Evolutionary conservation across 2,113 vertebrate genomes (phyloP).

Genomic region (Narcine bancroftii): DNA sequence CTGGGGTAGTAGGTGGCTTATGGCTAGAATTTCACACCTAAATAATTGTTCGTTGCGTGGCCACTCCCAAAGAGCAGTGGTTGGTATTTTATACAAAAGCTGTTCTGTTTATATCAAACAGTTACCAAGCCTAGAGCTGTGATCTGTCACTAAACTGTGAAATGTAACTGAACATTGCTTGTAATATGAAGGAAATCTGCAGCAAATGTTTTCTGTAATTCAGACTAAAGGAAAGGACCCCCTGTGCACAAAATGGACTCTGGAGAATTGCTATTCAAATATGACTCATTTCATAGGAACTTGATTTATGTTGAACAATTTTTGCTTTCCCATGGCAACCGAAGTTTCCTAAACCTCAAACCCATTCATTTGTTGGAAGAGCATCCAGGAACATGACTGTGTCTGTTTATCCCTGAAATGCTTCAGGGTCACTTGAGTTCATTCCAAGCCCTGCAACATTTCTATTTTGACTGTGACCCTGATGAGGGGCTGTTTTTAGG

Average conservation of each 20-base stretch:
- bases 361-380: slow-evolving; percentile 10
- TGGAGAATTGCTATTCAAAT: slow-evolving; percentile 12
- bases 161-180: neutral
- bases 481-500: neutral
- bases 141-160: neutral
- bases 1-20: neutral
- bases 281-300: neutral
- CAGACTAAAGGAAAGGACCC: neutral
- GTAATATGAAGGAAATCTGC: neutral
- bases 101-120: neutral
- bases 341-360: neutral
- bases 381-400: slow-evolving; percentile 22
- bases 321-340: slow-evolving; percentile 14
- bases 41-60: neutral
- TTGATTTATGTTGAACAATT: neutral
- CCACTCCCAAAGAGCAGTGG: neutral
- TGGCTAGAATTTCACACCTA: neutral
- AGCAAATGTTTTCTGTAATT: slow-evolving; percentile 5
- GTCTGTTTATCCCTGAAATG: neutral
- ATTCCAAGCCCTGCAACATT: neutral
- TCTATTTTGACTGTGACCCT: neutral
- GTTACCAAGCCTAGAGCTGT: neutral
- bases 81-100: neutral
- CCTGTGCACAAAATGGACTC: neutral
- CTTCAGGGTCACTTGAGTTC: neutral